These are phyloP conservation scores for Psophia crepitans DNA, from an alignment of 2,113 vertebrate genomes.

Conservation along the genomic window DNA sequence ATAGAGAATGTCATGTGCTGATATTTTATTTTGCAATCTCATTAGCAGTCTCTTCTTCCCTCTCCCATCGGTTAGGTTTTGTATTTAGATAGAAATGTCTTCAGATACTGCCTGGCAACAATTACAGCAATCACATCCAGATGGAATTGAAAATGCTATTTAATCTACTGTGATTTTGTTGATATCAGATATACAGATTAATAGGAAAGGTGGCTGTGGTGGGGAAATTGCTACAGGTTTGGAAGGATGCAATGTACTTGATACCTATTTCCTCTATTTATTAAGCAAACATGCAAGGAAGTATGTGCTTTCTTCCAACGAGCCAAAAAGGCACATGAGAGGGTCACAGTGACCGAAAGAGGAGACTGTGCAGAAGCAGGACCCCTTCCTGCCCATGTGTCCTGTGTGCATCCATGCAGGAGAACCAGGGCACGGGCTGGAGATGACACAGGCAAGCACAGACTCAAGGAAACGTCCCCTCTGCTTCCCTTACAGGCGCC, in stretches of 20 bases:
- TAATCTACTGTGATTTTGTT: background rate
- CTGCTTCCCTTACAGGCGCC: background rate
- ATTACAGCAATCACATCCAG: background rate
- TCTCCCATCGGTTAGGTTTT: background rate
- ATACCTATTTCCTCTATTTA: background rate
- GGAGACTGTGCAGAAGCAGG: background rate
- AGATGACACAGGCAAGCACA: background rate
- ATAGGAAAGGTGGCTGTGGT: background rate
- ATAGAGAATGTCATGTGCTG: background rate
- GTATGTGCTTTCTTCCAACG: background rate
- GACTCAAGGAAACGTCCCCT: background rate
- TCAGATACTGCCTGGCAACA: background rate
- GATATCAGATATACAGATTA: background rate
- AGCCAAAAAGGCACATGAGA: background rate
- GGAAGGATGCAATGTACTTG: accelerated
- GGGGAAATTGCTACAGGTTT: background rate
- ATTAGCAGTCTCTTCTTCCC: background rate
- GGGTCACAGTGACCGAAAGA: background rate
- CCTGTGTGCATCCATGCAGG: accelerated
- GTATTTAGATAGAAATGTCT: background rate
- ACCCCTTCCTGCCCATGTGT: accelerated
- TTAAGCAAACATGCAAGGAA: background rate
- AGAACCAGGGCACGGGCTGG: background rate
- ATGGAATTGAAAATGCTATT: background rate
- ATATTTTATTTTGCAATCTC: background rate